Percentiles rank a stretch among this genome's conserved stretches.
phyloP scores from a whole-genome alignment of 2,113 vertebrate genomes.

The Pandion haliaetus region DNA sequence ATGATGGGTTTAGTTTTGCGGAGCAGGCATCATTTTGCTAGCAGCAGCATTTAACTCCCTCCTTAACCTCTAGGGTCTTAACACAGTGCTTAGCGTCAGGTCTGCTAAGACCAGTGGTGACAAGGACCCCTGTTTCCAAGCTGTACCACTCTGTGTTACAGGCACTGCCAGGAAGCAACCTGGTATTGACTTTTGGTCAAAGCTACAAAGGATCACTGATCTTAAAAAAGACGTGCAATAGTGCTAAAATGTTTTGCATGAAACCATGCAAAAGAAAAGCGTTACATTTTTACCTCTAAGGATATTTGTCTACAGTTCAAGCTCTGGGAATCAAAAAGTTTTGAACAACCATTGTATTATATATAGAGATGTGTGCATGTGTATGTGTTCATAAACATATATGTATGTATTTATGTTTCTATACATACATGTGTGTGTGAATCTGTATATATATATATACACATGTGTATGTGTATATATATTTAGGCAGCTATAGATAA shows the following conservation, averaged over 20 bases:
- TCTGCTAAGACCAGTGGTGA: not conserved
- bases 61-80: not conserved
- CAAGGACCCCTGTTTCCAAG: not conserved
- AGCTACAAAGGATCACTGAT: not conserved
- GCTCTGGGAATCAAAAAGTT: not conserved
- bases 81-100: not conserved
- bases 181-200: not conserved
- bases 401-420: not conserved
- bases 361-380: not conserved
- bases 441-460: not conserved
- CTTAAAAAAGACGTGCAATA: not conserved
- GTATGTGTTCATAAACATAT: not conserved
- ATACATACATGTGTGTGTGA: not conserved
- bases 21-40: not conserved
- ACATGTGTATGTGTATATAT: accelerated
- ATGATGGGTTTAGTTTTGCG: not conserved
- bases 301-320: not conserved
- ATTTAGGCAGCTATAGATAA: not conserved
- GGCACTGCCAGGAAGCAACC: not conserved
- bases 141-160: not conserved
- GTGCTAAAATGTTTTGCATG: not conserved
- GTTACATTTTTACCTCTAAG: not conserved
- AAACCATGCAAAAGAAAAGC: not conserved
- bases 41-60: not conserved
- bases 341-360: not conserved